Base-by-base conservation (phyloP, 2,888 invertebrate genomes). In the Argyresthia goedartella region DNA sequence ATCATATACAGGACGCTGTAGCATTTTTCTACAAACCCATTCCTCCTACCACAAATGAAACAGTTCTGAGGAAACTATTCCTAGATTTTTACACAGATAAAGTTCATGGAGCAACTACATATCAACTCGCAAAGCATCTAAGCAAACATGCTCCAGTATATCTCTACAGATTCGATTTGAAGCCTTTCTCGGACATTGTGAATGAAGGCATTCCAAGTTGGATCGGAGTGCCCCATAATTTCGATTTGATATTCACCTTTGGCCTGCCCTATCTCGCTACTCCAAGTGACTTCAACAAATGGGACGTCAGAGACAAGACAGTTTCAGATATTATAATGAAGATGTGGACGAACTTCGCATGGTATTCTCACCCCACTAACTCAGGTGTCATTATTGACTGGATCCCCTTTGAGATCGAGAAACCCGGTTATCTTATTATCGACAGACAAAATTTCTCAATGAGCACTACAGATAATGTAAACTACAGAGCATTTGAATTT, bases 141-240 rank as follows among this genome's bases (percentile, higher is more conserved):
- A 90, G 92, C 56, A 88, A 84, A 59, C 81, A 87, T 52, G 86
- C 88, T 13, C 86, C 89, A 4, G 90, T 92, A 1, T 94, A 89
- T 63, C 84, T 92, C 1, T 94, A 95, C 66, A 86, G 94, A 60
- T 95, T 95, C 66, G 94, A 94, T 71, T 82, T 90, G 60, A 91
- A 93, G 59, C 91, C 93, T 0, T 89, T 89, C 61, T 92, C 93
- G 0, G 78, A 87, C 49, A 82, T 88, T 34, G 91, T 89, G 3
- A 88, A 89, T 47, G 89, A 90, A 35, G 90, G 90, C 50, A 86
- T 94, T 33, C 92, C 94, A 0, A 89, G 90, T 47, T 95, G 95
- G 94, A 89, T 93, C 0, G 90, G 91, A 14, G 94, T 95, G 0
- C 94, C 95, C 1, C 94, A 95, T 69, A 91, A 93, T 71, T 94